These are phyloP conservation scores for Zosterops lateralis DNA, from an alignment of 2,113 vertebrate species.

Conservation along the genomic window DNA sequence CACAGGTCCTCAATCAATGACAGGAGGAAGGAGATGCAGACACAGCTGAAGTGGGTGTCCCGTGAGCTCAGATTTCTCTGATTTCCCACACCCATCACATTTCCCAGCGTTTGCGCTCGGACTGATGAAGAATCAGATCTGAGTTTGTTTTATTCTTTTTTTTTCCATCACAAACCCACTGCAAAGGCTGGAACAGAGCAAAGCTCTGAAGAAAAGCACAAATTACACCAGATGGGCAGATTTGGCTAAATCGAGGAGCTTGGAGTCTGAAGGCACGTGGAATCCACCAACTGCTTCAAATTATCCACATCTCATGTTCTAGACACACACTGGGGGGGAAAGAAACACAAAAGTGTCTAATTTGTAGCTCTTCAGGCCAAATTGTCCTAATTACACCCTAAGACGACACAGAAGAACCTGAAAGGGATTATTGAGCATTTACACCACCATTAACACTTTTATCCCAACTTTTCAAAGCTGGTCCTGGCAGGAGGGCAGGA, in stretches of 20 bases:
- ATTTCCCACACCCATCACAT: neutral
- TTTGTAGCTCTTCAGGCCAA: neutral
- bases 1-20: neutral
- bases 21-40: neutral
- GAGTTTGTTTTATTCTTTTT: neutral
- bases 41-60: neutral
- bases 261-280: neutral
- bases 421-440: neutral
- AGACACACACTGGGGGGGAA: neutral
- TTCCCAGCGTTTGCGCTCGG: neutral
- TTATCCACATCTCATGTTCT: neutral
- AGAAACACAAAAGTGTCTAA: neutral
- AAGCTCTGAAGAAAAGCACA: conserved; percentile 6
- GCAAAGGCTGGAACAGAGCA: neutral
- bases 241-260: neutral
- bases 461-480: neutral
- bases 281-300: neutral
- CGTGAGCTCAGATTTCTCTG: neutral
- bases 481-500: neutral
- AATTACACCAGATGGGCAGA: conserved; percentile 1
- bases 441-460: neutral
- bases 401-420: neutral
- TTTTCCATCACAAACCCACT: neutral
- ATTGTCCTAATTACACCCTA: neutral
- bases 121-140: neutral